Evolutionary conservation across 2,113 vertebrate genomes (phyloP), one percentile per base, ranked within the genome.

Genomic region (Mus pahari): DNA sequence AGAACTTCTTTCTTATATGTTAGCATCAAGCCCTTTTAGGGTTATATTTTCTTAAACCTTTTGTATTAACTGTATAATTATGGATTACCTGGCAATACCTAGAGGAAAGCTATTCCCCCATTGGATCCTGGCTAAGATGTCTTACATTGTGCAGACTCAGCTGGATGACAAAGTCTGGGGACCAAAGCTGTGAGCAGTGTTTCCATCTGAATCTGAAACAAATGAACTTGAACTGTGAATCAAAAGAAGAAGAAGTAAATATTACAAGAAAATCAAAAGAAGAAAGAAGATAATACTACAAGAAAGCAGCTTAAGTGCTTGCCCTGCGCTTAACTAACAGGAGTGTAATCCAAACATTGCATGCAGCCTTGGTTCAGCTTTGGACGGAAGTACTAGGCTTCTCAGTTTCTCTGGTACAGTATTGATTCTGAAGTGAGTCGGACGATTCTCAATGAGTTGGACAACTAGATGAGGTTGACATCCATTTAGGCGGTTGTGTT

Each of bases 1-100:
- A 91, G 42, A 96, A 58, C 91, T 89, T 94, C n/a, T 92, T 64
- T 86, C n/a, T 36, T 82, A 3, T 89, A 86, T 84, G 93, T 95
- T 94, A 96, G 60, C 19, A 90, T 81, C 50, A 83, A 66, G 36
- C 20, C 88, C 45, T 95, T 92, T 94, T 0, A 91, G 64, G 14
- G 26, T 39, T 94, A 58, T 81, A 94, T 82, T 94, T 94, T 81
- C 74, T 86, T 48, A 45, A 78, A 86, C 28, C 53, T 89, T 79
- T 53, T 88, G 48, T 48, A 82, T 66, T 93, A 70, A 28, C 53
- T 96, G 1, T 86, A 36, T 96, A 96, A 95, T 95, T 96, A 90
- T 78, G 60, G 89, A 48, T 94, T 70, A 89, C 45, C 28, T 83
- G 50, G 28, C n/a, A 83, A 74, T 2, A 45, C n/a, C 58, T 89